These are phyloP conservation scores for Harpegnathos saltator DNA, from an alignment of 1,140 invertebrate genomes.

Conservation along the genomic window DNA sequence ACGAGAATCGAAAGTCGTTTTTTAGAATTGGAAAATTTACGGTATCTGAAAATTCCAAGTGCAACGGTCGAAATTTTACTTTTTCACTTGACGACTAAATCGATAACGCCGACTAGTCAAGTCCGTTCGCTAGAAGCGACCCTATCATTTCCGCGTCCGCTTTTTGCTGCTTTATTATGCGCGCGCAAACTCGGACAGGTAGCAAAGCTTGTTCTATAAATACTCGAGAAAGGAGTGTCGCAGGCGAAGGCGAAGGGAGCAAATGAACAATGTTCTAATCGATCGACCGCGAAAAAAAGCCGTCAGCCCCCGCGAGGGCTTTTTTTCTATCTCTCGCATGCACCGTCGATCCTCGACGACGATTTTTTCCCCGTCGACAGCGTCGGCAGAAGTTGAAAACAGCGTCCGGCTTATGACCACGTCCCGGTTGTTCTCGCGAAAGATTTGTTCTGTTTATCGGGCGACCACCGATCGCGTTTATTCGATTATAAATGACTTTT, in stretches of 20 bases:
- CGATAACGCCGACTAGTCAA: slow-evolving; percentile 5
- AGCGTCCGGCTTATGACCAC: slow-evolving; percentile 17
- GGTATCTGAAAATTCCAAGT: not conserved
- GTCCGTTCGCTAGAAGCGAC: slow-evolving; percentile 11
- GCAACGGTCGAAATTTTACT: not conserved
- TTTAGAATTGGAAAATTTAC: not conserved
- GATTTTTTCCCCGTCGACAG: slow-evolving; percentile 27
- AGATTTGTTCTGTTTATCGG: slow-evolving; percentile 37
- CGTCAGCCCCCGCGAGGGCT: not conserved
- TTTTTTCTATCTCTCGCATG: slow-evolving; percentile 30
- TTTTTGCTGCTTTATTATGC: slow-evolving; percentile 52
- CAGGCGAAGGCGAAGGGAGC: slow-evolving; percentile 25
- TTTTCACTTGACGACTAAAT: not conserved
- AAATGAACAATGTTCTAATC: slow-evolving; percentile 55
- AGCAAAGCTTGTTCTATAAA: slow-evolving; percentile 44
- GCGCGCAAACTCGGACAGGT: slow-evolving; percentile 25
- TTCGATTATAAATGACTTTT: slow-evolving; percentile 33
- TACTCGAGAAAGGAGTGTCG: slow-evolving; percentile 44
- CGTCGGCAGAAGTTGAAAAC: slow-evolving; percentile 4
- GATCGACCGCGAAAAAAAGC: slow-evolving; percentile 23
- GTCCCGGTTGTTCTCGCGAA: not conserved
- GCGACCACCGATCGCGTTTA: not conserved
- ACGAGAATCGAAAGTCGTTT: not conserved
- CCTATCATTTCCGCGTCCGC: slow-evolving; percentile 33
- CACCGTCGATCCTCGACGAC: slow-evolving; percentile 2